Base-by-base conservation (phyloP, 1,140 invertebrate species). In the Armadillidium nasatum region DNA sequence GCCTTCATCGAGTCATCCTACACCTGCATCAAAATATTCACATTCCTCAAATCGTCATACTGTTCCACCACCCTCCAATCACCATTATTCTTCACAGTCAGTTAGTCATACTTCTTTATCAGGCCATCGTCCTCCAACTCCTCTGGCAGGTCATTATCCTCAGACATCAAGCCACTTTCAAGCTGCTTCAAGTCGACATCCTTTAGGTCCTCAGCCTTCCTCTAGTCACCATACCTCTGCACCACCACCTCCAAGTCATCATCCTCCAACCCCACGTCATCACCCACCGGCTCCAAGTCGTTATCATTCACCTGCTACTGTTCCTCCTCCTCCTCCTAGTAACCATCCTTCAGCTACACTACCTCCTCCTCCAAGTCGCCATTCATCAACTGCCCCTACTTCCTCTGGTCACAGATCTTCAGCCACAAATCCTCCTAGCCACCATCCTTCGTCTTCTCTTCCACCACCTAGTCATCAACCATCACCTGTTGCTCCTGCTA, bases 271-370 rank as follows among this genome's bases (percentile, higher is more conserved):
- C 21, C 45, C 2, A 19, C 7, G 33, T 13, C 50, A 50, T 69
- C 67, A 66, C 10, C 72, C 60, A 68, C 4, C 72, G 15, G 22
- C 60, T 10, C 43, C 23, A 10, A 44, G 10, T 19, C 21, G 60
- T 68, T 21, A 50, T 67, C 44, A 72, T 44, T 23, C 54, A 23
- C 0, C 69, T 33, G 67, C 76, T 67, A 46, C 75, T 10, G 67
- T 72, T 46, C 50, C 33, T 69, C 75, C 79, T 6, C 76, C 79
- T 13, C 76, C 77, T 73, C 71, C 79, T 15, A 74, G 76, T 13
- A 43, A 10, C 15, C 69, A 70, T 66, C n/a, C 54, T 19, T 72
- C 71, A 54, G n/a, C 43, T 73, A 13, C n/a, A 15, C n/a, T n/a
- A 22, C 44, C 13, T 23, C 60, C 66, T 69, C 67, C 54, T 7